Percentiles rank a stretch among this genome's conserved stretches.
Evolutionary conservation across 2,888 invertebrate species (phyloP).

Genomic region (Zhuqinia jingwanae): DNA sequence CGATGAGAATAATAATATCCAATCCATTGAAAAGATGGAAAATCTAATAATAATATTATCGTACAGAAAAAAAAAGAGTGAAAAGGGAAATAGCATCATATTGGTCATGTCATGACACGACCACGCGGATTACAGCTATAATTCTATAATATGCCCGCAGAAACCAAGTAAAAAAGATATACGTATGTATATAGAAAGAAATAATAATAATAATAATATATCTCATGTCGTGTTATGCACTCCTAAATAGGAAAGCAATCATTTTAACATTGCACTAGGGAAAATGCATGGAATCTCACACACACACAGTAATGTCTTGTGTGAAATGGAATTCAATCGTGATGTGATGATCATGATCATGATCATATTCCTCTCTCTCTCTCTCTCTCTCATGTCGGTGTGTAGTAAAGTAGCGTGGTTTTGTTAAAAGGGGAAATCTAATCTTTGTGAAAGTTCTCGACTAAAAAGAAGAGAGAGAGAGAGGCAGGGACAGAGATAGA

Average conservation of each 20-base stretch:
- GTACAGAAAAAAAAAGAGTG: slow-evolving; percentile 37
- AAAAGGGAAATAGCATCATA: slow-evolving; percentile 63
- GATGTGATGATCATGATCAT: too few species aligned
- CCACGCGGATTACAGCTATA: slow-evolving; percentile 63
- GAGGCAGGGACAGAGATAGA: too few species aligned
- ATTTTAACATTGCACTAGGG: slow-evolving; percentile 38
- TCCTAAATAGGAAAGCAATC: slow-evolving; percentile 57
- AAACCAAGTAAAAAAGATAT: slow-evolving; percentile 44
- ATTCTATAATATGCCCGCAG: slow-evolving; percentile 26
- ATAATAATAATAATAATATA: slow-evolving; percentile 6
- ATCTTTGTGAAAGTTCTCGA: slow-evolving; percentile 6
- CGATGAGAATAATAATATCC: slow-evolving; percentile 10
- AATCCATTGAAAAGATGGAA: slow-evolving; percentile 38
- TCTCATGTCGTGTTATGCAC: slow-evolving; percentile 31
- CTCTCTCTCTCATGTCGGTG: not conserved
- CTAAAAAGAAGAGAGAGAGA: slow-evolving; percentile 8
- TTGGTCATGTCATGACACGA: slow-evolving; percentile 69
- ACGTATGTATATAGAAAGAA: too few species aligned
- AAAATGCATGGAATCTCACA: slow-evolving; percentile 47
- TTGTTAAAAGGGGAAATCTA: slow-evolving; percentile 27
- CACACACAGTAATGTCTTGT: not conserved
- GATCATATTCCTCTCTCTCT: too few species aligned
- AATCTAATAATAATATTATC: slow-evolving; percentile 58
- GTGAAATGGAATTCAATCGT: not conserved
- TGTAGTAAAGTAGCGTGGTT: not conserved